Base-by-base conservation (phyloP, 2,888 invertebrate genomes). In the Erynnis tages region DNA sequence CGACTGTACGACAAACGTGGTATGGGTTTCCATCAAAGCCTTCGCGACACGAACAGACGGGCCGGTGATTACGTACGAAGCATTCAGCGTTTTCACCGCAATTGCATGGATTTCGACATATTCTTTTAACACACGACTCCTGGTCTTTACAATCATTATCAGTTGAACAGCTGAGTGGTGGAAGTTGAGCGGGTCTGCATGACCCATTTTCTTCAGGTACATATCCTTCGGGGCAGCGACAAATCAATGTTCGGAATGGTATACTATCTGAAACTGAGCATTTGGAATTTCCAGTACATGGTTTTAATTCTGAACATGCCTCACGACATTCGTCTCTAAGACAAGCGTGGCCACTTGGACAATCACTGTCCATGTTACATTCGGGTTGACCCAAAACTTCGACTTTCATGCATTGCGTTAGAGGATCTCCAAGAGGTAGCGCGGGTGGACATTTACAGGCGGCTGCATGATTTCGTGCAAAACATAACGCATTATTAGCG, bases 21-120 rank as follows among this genome's bases (percentile, higher is more conserved):
- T 96, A 94, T 1, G 97, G 96, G 82, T 97, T 95, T 37, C 97
- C 97, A 71, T 96, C 95, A 71, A 91, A 96, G 23, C 96, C 96
- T 66, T 94, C 92, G 64, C 92, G 91, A 73, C 97, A 97, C 2
- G 95, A 94, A 76, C 97, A 97, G 27, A 95, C 93, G 1, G 97
- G 96, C 55, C 96, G 92, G 73, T 97, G 97, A 65, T 96, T 93
- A 56, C 93, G 92, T 4, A 97, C 93, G 58, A 92, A 91, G 69
- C 97, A 97, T 62, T 94, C 92, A 29, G 96, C 94, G 67, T 97
- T 94, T 29, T 92, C 91, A 45, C 97, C 97, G 73, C 97, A 97
- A 69, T 94, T 94, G 76, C 97, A 97, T 8, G 97, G 96, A 66
- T 95, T 94, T 62, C 95, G 91, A 70, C 97, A 97, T 62, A 95